Base-by-base conservation (phyloP, 2,888 invertebrate genomes). In the Cantharis rustica region DNA sequence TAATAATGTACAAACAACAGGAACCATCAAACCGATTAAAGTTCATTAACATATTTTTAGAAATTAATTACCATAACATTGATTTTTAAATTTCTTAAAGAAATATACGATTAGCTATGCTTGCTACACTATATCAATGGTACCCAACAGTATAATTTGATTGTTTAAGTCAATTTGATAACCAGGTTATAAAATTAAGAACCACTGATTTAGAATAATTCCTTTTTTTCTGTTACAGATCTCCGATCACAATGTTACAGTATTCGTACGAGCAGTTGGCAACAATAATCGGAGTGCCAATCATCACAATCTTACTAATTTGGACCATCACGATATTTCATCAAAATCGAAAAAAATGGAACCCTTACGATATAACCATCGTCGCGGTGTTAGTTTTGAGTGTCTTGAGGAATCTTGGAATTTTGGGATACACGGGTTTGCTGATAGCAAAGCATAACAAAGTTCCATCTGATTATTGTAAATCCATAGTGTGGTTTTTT, bases 261-360 rank as follows among this genome's bases (percentile, higher is more conserved):
- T 87, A 86, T 81, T 84, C 85, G 75, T 84, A 84, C 69, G 86
- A 86, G 73, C 87, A 87, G 79, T 82, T 89, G 78, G 88, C 88
- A 68, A 87, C 89, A 69, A 86, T 89, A 73, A 87, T 89, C 71
- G 87, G 88, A 64, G 85, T 89, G 16, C 89, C 90, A 20, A 85
- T 89, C 75, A 86, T 88, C 20, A 86, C 89, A 23, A 88, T 89
- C 63, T 85, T 89, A 62, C 85, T 90, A 47, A 82, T 88, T 75
- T 90, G 90, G 90, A 89, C 89, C 0, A 84, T 90, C 20, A 87
- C 88, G 62, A 89, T 90, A 47, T 89, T 90, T 83, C 89, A 90
- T 85, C 88, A 89, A 76, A 89, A 90, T 84, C 86, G 89, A 20
- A 86, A 87, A 70, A 85, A 87, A 79, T 90, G 90, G 90, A 86